Evolutionary conservation across 2,888 invertebrate genomes (phyloP), one percentile per base, ranked within the genome.

Genomic region (Caradrina clavipalpis): DNA sequence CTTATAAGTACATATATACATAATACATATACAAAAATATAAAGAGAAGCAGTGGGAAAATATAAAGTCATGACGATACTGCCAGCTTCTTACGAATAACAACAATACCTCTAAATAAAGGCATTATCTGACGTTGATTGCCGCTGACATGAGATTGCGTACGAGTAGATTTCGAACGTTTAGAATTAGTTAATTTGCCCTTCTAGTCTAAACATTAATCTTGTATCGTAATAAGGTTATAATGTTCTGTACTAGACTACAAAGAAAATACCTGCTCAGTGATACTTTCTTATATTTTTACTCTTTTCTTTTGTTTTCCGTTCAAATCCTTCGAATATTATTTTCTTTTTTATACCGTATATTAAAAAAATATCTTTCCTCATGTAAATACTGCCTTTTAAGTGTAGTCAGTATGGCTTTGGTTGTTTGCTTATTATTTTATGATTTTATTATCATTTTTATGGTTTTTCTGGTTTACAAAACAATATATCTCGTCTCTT

Each of bases 321-420:
- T 39, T 53, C n/a, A n/a, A n/a, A n/a, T n/a, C 50, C 67, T 51
- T 68, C 64, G 54, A 22, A 22, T 73, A 39, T 35, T 66, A 35
- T 56, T 56, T 66, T 75, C 45, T 49, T 10, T 5, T 69, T 47
- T 7, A 13, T 26, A 19, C 19, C 19, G 11, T 42, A 6, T 51
- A 10, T 42, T 31, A 45, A 22, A 50, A 50, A 10, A 0, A 51
- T 21, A 11, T 50, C 19, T 51, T 15, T 22, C 47, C 47, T 65
- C 57, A 67, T 81, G 80, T 82, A 70, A 70, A 77, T 73, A 83
- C 54, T 59, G 76, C 76, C 75, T 79, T 69, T 49, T 65, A 57
- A 53, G 49, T 72, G 68, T 78, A 84, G 82, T 80, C 69, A 70
- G 59, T 76, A 59, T 42, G 19, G 84, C 81, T 81, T 81, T 63